phyloP scores from a whole-genome alignment of 2,888 invertebrate genomes.

The Tillus elongatus region DNA sequence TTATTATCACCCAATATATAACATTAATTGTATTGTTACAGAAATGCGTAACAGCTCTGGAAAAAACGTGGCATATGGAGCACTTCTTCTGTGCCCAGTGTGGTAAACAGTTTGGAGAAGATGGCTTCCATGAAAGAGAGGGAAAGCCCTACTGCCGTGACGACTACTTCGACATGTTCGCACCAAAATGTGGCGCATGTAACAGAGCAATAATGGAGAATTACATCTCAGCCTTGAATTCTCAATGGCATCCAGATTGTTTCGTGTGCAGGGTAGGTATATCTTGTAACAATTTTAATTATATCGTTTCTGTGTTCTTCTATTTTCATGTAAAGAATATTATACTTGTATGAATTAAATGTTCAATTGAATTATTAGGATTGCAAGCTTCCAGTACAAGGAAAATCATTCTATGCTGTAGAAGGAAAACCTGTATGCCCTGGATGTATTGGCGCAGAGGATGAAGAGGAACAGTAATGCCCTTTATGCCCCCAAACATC shows the following conservation, averaged over 20 bases:
- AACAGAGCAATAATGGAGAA: conserved; percentile 93
- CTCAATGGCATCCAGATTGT: conserved; percentile 98
- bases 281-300: too few relatives aligned
- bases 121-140: conserved; percentile 94
- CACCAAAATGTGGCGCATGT: conserved; percentile 96
- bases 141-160: conserved; percentile 93
- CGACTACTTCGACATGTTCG: conserved; percentile 97
- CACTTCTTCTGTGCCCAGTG: conserved; percentile 98
- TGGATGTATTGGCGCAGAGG: conserved; percentile 83
- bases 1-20: too few relatives aligned
- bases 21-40: conserved; percentile 44
- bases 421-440: conserved; percentile 95
- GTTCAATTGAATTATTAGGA: conserved; percentile 55
- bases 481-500: conserved; percentile 26
- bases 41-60: conserved; percentile 98
- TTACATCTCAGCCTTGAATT: conserved; percentile 93
- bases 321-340: neutral
- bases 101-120: conserved; percentile 93
- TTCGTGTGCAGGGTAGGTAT: conserved; percentile 94
- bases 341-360: too few relatives aligned
- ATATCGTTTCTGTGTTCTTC: too few relatives aligned
- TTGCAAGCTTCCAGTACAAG: conserved; percentile 85
- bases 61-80: conserved; percentile 98
- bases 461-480: conserved; percentile 61
- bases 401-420: conserved; percentile 95